A percentile compares a stretch with the other conserved stretches of the same genome.
phyloP scores from a whole-genome alignment of 2,888 invertebrate genomes.

The Galerucella nymphaeae region DNA sequence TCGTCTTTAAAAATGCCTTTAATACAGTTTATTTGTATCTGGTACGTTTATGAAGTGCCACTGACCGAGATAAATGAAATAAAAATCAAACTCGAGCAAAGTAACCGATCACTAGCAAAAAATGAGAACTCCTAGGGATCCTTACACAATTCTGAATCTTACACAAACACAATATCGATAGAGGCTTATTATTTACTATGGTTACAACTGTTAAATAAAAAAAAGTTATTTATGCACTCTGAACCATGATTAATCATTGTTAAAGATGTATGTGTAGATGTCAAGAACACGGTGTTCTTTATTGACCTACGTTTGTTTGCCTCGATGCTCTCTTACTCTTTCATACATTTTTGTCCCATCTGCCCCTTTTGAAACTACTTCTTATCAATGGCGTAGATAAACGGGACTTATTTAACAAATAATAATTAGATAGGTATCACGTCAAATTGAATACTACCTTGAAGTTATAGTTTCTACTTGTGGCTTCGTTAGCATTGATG shows the following conservation, averaged over 20 bases:
- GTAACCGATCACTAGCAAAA: slow-evolving; percentile 4
- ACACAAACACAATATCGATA: slow-evolving; percentile 23
- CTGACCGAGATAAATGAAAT: too few species aligned
- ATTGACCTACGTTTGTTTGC: slow-evolving; percentile 38
- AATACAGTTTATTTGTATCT: too few species aligned
- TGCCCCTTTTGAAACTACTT: slow-evolving; percentile 9
- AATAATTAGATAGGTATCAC: too few species aligned
- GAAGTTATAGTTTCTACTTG: too few species aligned
- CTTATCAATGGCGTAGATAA: not conserved
- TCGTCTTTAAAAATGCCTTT: too few species aligned
- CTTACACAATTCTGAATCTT: slow-evolving; percentile 18
- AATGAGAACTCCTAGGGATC: slow-evolving; percentile 15
- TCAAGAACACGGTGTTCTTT: slow-evolving; percentile 42
- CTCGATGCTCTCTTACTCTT: slow-evolving; percentile 28
- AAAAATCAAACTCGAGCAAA: not conserved
- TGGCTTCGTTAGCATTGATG: too few species aligned
- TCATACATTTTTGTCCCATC: slow-evolving; percentile 17
- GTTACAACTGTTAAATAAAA: slow-evolving; percentile 29
- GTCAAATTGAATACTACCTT: too few species aligned
- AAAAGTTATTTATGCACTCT: slow-evolving; percentile 40
- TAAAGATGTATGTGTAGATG: slow-evolving; percentile 44
- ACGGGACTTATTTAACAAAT: not conserved
- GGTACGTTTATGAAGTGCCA: too few species aligned
- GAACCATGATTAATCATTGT: slow-evolving; percentile 39
- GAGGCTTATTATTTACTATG: slow-evolving; percentile 30